These are phyloP conservation scores for Oophaga pumilio DNA, from an alignment of 2,113 vertebrate genomes.

Conservation along the genomic window DNA sequence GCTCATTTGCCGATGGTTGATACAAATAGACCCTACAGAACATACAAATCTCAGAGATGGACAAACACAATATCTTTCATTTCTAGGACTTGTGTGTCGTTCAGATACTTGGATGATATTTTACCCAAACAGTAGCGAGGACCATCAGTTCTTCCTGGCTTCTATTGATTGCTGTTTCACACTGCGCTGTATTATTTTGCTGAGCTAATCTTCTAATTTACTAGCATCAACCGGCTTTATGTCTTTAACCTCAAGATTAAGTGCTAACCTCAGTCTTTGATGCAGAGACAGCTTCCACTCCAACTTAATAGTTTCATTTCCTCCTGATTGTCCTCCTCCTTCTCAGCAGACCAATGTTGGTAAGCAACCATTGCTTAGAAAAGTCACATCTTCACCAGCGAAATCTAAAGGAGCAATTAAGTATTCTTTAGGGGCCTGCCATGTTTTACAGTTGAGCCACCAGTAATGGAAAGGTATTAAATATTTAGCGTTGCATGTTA, in stretches of 20 bases:
- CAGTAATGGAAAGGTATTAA: constrained; percentile 46
- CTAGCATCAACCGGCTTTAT: constrained; percentile 17
- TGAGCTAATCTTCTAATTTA: constrained; percentile 17
- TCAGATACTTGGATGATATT: neutral
- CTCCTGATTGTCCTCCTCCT: constrained; percentile 3
- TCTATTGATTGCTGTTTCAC: neutral
- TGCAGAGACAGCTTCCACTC: constrained; percentile 34
- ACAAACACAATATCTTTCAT: neutral
- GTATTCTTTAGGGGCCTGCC: constrained; percentile 32
- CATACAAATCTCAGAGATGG: neutral
- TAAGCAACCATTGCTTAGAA: constrained; percentile 31
- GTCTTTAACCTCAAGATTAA: constrained; percentile 38
- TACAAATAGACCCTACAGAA: too few species aligned
- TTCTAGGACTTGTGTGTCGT: neutral
- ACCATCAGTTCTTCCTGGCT: neutral
- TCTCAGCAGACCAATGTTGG: constrained; percentile 6
- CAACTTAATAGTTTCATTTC: constrained; percentile 23
- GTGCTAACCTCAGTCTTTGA: constrained; percentile 36
- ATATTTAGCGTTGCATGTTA: constrained; percentile 48
- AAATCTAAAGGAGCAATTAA: constrained; percentile 31
- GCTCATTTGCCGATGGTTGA: too few species aligned
- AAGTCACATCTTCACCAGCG: neutral
- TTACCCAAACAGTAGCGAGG: neutral
- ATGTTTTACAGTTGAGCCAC: constrained; percentile 24
- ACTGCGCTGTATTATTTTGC: neutral